phyloP scores from a whole-genome alignment of 2,888 invertebrate species.

The Melipona beecheii region DNA sequence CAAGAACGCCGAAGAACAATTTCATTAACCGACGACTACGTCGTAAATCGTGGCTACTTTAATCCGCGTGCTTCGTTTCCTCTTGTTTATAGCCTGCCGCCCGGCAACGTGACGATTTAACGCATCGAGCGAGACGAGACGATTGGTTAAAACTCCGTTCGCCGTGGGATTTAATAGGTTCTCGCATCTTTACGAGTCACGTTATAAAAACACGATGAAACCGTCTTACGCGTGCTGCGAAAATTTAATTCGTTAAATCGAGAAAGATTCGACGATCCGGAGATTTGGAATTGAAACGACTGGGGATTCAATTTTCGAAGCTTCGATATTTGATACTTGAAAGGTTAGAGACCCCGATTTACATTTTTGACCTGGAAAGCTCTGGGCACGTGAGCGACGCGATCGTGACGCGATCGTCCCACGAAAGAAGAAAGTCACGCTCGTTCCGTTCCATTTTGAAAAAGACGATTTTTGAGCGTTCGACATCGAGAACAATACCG shows the following conservation, averaged over 20 bases:
- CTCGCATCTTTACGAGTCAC: slow-evolving; percentile 12
- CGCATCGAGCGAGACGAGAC: neutral
- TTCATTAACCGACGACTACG: slow-evolving; percentile 33
- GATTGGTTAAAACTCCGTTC: neutral
- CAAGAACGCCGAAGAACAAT: slow-evolving; percentile 26
- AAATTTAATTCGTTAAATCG: neutral
- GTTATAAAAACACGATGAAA: neutral
- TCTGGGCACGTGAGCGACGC: too few species aligned
- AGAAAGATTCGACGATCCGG: too few species aligned
- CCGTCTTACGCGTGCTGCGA: neutral
- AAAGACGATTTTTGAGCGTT: too few species aligned
- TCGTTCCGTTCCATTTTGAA: too few species aligned
- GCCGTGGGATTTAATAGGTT: neutral
- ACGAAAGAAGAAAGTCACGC: too few species aligned
- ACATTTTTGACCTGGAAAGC: too few species aligned
- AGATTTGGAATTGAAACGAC: too few species aligned
- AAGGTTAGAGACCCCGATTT: too few species aligned
- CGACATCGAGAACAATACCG: too few species aligned
- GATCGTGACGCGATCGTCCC: too few species aligned
- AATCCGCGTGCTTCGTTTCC: slow-evolving; percentile 11
- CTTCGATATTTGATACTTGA: too few species aligned
- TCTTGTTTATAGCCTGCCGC: slow-evolving; percentile 10
- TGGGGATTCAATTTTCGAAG: too few species aligned
- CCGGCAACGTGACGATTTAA: slow-evolving; percentile 15
- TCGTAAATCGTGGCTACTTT: slow-evolving; percentile 30